phyloP scores from a whole-genome alignment of 1,140 invertebrate genomes.

The Delia radicum region DNA sequence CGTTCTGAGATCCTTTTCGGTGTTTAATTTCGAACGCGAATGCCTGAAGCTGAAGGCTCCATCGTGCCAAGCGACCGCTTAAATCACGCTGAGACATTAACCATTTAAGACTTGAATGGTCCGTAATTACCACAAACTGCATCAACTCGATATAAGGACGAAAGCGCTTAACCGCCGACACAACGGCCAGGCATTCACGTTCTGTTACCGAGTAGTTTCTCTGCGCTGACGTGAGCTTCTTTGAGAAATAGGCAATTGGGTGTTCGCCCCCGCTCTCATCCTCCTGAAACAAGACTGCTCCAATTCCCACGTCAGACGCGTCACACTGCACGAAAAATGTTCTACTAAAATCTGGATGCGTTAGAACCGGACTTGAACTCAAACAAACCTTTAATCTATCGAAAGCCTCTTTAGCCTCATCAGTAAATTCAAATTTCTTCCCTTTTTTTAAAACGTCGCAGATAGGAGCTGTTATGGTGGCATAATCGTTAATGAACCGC shows the following conservation, averaged over 20 bases:
- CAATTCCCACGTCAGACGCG: not conserved
- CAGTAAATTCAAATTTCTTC: too few relatives aligned
- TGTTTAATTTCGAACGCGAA: slow-evolving; percentile 9
- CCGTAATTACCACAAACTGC: not conserved
- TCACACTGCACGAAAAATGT: not conserved
- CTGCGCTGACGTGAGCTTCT: not conserved
- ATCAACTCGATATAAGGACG: not conserved
- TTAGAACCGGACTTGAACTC: not conserved
- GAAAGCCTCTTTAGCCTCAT: too few relatives aligned
- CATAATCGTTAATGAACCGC: too few relatives aligned
- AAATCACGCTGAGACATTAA: slow-evolving; percentile 18
- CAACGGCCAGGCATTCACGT: not conserved
- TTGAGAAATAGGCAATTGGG: not conserved
- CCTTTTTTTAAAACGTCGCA: not conserved
- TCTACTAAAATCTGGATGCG: not conserved
- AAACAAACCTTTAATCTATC: too few relatives aligned
- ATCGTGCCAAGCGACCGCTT: slow-evolving; percentile 11
- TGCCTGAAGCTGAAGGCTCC: slow-evolving; percentile 1
- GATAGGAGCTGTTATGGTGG: not conserved
- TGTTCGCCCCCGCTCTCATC: not conserved
- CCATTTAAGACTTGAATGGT: slow-evolving; percentile 3
- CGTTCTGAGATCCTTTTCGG: slow-evolving; percentile 10
- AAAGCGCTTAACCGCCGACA: not conserved
- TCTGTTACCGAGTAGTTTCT: not conserved
- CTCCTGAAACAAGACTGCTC: not conserved